Evolutionary conservation across 2,797 vertebrate genomes (phyloP), one percentile per base, ranked within the genome.

Genomic region (Chiroxiphia lanceolata): DNA sequence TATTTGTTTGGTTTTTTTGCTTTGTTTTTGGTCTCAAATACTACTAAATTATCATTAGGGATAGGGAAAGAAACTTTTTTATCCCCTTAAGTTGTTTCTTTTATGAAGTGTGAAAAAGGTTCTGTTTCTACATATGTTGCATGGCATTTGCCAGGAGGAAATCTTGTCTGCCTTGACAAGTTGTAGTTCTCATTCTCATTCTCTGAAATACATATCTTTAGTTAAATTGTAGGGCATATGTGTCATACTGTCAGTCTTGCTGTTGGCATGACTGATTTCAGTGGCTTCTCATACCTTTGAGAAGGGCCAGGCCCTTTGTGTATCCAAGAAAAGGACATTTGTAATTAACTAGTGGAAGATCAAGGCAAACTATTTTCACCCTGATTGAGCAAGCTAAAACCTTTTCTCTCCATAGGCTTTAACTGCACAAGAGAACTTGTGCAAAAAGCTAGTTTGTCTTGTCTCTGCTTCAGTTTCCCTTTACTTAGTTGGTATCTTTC

Each of bases 21-120:
- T 79, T 84, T n/a, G 13, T 0, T 56, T 72, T 72, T 83, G 9
- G n/a, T 68, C 34, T 83, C 25, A 80, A 67, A 40, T 59, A 25
- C 21, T 78, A 13, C 25, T 7, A 59, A 48, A 51, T 68, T 54
- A n/a, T 18, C 82, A 29, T 13, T 56, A 74, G 68, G 18, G 40
- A 14, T 2, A 44, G 34, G 26, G 6, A 33, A 47, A 51, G 42
- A 47, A 15, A 2, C 4, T 11, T 42, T 33, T 21, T 44, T 23
- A 5, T 1, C 0, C 20, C 1, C 25, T 22, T 2, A 57, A 71
- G 15, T 50, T 56, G 5, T 50, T 87, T 83, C 2, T 70, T 80
- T 48, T 60, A 4, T 42, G 54, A 42, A 20, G 47, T 87, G 29
- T 0, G 1, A 33, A 51, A 42, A 64, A 65, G 5, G 11, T 26